phyloP scores from a whole-genome alignment of 2,113 vertebrate genomes.

The Pavo muticus region DNA sequence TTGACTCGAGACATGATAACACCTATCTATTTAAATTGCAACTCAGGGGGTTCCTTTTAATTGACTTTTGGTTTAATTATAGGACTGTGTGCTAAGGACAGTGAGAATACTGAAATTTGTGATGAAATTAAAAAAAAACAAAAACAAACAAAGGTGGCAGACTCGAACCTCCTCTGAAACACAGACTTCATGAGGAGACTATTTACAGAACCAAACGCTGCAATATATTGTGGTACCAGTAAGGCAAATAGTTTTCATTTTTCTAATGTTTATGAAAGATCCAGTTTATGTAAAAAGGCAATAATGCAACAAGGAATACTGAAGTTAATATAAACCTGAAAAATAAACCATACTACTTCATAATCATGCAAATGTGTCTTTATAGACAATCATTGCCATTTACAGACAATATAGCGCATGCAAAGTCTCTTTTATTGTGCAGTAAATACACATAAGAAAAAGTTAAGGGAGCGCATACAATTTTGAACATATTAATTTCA shows the following conservation, averaged over 20 bases:
- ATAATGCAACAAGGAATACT: not conserved
- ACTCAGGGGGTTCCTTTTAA: not conserved
- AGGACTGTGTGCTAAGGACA: not conserved
- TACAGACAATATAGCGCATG: slow-evolving; percentile 80
- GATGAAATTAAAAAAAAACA: not conserved
- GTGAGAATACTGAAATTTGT: not conserved
- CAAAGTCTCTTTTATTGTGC: slow-evolving; percentile 75
- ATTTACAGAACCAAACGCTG: not conserved
- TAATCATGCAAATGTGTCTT: slow-evolving; percentile 57
- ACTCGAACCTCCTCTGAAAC: not conserved
- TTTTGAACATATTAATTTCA: slow-evolving; percentile 54
- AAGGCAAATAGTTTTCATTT: not conserved
- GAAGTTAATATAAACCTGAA: slow-evolving; percentile 51
- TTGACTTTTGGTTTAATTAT: not conserved
- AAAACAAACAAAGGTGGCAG: not conserved
- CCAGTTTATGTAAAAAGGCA: slow-evolving; percentile 4
- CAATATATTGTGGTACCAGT: not conserved
- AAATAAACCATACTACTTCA: slow-evolving; percentile 32
- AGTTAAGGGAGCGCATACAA: slow-evolving; percentile 59
- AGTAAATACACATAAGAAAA: slow-evolving; percentile 73
- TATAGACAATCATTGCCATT: slow-evolving; percentile 70
- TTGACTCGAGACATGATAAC: not conserved
- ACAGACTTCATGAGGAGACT: not conserved
- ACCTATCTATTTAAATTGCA: not conserved
- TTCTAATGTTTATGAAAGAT: slow-evolving; percentile 17